Evolutionary conservation across 2,113 vertebrate species (phyloP), one percentile per base, ranked within the genome.

Genomic region (Laterallus jamaicensis): DNA sequence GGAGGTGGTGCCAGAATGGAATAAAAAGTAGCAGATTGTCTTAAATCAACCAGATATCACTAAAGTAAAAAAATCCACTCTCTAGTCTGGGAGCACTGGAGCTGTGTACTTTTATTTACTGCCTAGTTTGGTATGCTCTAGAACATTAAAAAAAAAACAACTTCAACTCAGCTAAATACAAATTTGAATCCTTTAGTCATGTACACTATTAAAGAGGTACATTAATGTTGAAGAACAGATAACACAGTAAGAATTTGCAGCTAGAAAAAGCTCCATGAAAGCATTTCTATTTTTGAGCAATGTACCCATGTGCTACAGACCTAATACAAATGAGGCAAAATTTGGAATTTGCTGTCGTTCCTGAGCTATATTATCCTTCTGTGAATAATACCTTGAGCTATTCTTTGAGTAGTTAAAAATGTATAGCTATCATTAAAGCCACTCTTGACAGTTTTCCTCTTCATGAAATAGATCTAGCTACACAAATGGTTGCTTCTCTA

Each of bases 401-500:
- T 93, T 92, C 63, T 94, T 86, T 58, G 67, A 85, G 59, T 49
- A 54, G 35, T 91, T 94, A 92, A 95, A 95, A 94, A 88, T 83
- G 80, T 60, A 92, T 55, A 77, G 70, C 85, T 86, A 70, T 77
- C 79, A 93, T 93, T 94, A 94, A 35, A 92, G 52, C 4, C 40
- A 82, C 71, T 92, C 18, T 80, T 92, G 82, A 80, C 44, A 82
- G 70, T 39, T 79, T 35, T 76, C 15, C 22, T 82, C 32, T 54
- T 90, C 8, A 52, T 62, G 63, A 94, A 93, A 73, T 14, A 79
- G 26, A 55, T 90, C 49, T 79, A 78, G 71, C 3, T 35, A 82
- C 15, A 58, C 0, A 2, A 82, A 64, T 29, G 28, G 25, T 70
- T 86, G 35, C 25, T 82, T 71, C 44, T 82, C 42, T 75, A 60